Conservation (phyloP, 1,140 invertebrate species). For the Drosophila cardini region DNA sequence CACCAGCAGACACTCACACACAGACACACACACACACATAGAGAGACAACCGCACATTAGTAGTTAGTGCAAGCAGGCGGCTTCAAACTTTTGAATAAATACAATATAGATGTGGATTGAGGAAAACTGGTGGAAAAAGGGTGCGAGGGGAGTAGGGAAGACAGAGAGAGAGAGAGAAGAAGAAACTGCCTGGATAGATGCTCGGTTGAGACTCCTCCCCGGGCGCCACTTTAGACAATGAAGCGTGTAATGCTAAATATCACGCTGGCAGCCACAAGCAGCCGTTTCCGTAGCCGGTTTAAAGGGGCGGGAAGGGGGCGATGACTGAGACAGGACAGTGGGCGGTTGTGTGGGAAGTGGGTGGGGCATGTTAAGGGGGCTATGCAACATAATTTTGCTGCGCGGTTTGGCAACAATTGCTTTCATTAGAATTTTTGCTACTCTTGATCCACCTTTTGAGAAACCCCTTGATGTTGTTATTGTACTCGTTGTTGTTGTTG, state of each 20-base stretch:
- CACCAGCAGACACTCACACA: constrained; percentile 16
- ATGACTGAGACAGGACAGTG: no score
- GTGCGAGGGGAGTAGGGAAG: not conserved
- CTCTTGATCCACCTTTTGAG: constrained; percentile 60
- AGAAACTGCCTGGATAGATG: not conserved
- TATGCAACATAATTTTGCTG: constrained; percentile 78
- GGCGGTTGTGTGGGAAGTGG: not conserved
- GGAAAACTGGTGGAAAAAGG: not conserved
- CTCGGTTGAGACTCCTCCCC: constrained; percentile 48
- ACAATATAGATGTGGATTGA: constrained; percentile 53
- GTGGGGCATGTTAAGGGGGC: constrained; percentile 29
- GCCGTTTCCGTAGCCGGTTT: constrained; percentile 26
- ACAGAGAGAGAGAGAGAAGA: not conserved
- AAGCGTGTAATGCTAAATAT: constrained; percentile 82
- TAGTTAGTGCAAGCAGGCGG: constrained; percentile 81
- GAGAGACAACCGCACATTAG: constrained; percentile 73
- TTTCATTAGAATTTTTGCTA: constrained; percentile 74
- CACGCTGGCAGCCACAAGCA: constrained; percentile 70
- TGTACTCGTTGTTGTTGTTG: constrained; percentile 53
- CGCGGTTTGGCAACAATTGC: constrained; percentile 82
- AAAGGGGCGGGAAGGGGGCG: not conserved
- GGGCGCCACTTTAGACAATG: constrained; percentile 80
- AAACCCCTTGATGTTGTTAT: constrained; percentile 73
- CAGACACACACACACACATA: constrained; percentile 13
- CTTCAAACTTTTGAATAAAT: constrained; percentile 81